Base-by-base conservation (phyloP, 2,888 invertebrate genomes). In the Ganaspis brasiliensis region DNA sequence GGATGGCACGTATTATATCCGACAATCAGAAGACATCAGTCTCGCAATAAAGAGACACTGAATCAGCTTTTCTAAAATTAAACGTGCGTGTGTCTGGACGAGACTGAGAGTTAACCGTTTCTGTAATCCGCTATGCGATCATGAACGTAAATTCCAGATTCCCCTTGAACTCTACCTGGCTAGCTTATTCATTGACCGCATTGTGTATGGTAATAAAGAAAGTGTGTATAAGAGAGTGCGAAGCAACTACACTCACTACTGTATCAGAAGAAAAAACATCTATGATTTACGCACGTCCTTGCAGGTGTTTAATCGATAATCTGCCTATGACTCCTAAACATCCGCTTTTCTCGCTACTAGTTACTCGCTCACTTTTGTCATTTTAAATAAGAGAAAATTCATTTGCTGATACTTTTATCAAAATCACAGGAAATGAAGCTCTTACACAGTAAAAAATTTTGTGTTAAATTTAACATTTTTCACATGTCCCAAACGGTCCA, bases 31-130 rank as follows among this genome's bases (percentile, higher is more conserved):
- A 59, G 35, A 40, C 61, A 35, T 35, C 35, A 67, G 67, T 67
- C 40, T 24, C 14, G 40, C 67, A 67, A 19, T 52, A 52, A 67
- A 21, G 37, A 37, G 24, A 24, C n/a, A 37, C 67, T 67, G 67
- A 67, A 67, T 67, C 67, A 67, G 67, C 67, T 40, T 67, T 67
- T 67, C 67, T 67, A 67, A 67, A 67, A 67, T 67, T 67, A 67
- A 67, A 67, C 45, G 40, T 67, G 67, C 67, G 67, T 67, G 67
- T 40, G 45, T 67, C 67, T 67, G 40, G 45, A 45, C 24, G n/a
- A 67, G 67, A 45, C 67, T 67, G 52, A 52, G 52, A 52, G 52
- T 52, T 52, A 26, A 67, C 67, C 67, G 67, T 67, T 67, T 45
- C 26, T 67, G 45, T 67, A 67, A 67, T 67, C 67, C 45, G 45